Evolutionary conservation across 2,888 invertebrate genomes (phyloP), one percentile per base, ranked within the genome.

Genomic region (Peribatodes rhomboidaria): DNA sequence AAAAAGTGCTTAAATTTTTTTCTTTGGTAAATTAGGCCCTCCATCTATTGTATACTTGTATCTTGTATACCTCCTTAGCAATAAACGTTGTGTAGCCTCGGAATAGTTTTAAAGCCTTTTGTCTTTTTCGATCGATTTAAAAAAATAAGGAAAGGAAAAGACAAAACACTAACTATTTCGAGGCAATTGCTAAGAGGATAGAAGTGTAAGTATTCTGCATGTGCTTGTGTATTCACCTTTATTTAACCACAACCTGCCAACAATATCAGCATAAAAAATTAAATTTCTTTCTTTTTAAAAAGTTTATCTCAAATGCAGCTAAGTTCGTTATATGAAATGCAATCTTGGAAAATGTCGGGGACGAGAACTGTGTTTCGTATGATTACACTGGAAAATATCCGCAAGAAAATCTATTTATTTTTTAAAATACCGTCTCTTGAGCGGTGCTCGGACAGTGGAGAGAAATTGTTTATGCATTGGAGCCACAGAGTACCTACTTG

Each of bases 391-490:
- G 46, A 49, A 57, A 47, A 46, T 37, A 27, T 31, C 20, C 0
- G 22, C 37, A 18, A 61, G 59, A 63, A 58, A 64, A 41, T 27
- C 65, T 60, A 66, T 73, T 71, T 68, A 58, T 66, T 67, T 63
- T 65, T 35, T 27, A 11, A 44, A 55, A 56, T 56, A 35, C 44
- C 14, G 33, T 49, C 16, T 54, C 18, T 16, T 37, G 35, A 52
- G 37, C 39, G 59, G 10, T 31, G 11, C 16, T 41, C 9, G 31
- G 27, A 35, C 20, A 16, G 14, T 14, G 31, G 9, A 22, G 10
- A 2, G 20, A 35, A 39, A 39, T 53, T 37, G 20, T 22, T 13
- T 35, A 33, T 41, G 52, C 42, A 59, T 59, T 22, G 22, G 22
- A 14, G 14, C 10, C 3, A 16, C n/a, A 58, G 33, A 22, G n/a